Percentiles rank a stretch among this genome's conserved stretches.
phyloP scores from a whole-genome alignment of 2,113 vertebrate species.

The Megaleporinus macrocephalus region DNA sequence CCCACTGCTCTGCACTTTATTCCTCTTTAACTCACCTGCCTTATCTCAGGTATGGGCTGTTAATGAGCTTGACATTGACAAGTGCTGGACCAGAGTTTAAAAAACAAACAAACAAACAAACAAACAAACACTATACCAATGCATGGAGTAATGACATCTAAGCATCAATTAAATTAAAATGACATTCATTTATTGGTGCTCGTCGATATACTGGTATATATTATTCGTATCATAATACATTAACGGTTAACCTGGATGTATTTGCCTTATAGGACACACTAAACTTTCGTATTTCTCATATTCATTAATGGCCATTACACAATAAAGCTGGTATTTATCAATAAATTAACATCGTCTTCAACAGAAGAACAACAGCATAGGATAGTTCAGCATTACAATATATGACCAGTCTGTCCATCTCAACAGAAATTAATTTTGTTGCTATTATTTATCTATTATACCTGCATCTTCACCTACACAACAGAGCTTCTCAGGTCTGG shows the following conservation, averaged over 20 bases:
- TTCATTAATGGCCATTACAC: neutral
- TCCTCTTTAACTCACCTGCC: too few species aligned
- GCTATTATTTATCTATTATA: neutral
- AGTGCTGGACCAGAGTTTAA: too few species aligned
- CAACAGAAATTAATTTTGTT: neutral
- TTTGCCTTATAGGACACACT: constrained; percentile 17
- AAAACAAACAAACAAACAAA: too few species aligned
- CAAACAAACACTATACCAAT: too few species aligned
- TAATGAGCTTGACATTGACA: too few species aligned
- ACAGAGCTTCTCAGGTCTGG: neutral
- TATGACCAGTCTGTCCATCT: neutral
- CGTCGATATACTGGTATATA: constrained; percentile 32
- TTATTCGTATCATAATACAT: constrained; percentile 27
- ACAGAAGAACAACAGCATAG: constrained; percentile 34
- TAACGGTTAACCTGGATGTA: constrained; percentile 41
- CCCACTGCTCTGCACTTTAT: too few species aligned
- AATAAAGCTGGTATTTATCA: constrained; percentile 25
- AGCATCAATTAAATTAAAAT: constrained; percentile 47
- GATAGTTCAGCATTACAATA: constrained; percentile 31
- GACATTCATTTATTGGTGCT: constrained; percentile 54
- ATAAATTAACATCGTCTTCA: constrained; percentile 10
- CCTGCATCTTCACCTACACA: neutral
- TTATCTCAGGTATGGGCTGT: too few species aligned
- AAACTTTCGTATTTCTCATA: constrained; percentile 13
- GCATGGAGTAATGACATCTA: too few species aligned